These are phyloP conservation scores for Coracias cyanogaster DNA, from an alignment of 2,797 vertebrate genomes.

Conservation along the genomic window DNA sequence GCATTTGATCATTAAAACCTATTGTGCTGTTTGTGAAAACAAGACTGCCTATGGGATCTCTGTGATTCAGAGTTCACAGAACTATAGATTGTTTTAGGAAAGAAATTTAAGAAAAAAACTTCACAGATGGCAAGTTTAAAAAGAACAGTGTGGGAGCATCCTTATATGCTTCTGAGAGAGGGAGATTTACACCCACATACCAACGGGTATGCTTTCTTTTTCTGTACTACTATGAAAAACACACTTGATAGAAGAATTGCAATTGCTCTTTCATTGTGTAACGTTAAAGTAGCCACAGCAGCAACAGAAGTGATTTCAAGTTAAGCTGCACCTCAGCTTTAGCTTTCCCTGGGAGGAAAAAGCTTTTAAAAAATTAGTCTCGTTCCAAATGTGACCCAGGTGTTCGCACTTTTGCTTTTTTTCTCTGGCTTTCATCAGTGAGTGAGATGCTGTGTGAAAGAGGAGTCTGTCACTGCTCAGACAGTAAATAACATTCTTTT, in stretches of 20 bases:
- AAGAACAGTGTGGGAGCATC: conserved; percentile 38
- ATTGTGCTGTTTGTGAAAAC: background rate
- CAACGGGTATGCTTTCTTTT: conserved; percentile 16
- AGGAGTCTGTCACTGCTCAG: background rate
- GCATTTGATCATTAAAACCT: background rate
- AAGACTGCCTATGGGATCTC: background rate
- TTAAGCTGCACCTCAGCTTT: background rate
- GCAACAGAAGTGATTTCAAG: background rate
- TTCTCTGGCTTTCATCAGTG: background rate
- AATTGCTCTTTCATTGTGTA: background rate
- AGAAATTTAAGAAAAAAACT: background rate
- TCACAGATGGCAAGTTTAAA: conserved; percentile 9
- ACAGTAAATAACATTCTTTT: background rate
- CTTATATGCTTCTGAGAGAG: background rate
- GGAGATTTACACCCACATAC: conserved; percentile 18
- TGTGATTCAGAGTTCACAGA: background rate
- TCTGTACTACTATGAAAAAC: conserved; percentile 17
- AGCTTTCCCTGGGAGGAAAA: background rate
- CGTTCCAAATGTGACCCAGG: background rate
- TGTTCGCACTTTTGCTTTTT: background rate
- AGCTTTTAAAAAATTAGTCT: background rate
- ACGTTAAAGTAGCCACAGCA: background rate
- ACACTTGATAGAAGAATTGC: background rate
- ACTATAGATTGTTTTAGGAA: background rate
- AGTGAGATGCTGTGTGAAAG: background rate